Percentiles rank a stretch among this genome's conserved stretches.
Conservation (phyloP, 2,113 vertebrate species). For the Corynorhinus townsendii region DNA sequence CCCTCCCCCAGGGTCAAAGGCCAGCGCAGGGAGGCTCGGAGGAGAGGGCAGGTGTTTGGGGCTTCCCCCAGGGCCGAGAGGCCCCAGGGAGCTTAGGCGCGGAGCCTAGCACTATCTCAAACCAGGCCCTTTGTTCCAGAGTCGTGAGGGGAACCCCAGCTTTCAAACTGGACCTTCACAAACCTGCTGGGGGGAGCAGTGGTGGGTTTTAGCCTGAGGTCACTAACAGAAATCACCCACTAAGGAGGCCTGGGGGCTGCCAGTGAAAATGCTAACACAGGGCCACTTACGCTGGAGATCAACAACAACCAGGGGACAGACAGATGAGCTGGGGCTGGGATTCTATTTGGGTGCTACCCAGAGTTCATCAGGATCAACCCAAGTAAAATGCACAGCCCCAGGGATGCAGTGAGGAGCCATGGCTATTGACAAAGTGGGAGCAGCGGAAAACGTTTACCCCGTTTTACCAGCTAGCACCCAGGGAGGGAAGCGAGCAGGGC, state of each 20-base stretch:
- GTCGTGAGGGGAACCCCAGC: not conserved
- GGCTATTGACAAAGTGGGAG: not conserved
- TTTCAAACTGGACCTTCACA: not conserved
- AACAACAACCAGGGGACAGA: not conserved
- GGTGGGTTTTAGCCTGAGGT: not conserved
- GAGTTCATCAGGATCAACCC: not conserved
- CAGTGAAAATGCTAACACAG: not conserved
- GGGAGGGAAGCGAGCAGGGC: no score
- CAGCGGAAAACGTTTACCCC: accelerated
- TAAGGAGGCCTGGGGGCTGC: not conserved
- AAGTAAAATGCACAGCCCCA: not conserved
- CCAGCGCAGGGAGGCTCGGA: not conserved
- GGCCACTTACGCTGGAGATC: not conserved
- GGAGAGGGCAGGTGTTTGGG: no score
- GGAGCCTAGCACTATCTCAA: not conserved
- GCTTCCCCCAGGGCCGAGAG: accelerated
- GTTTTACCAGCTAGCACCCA: not conserved
- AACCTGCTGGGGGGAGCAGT: not conserved
- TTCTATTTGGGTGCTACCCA: not conserved
- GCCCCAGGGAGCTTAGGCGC: not conserved
- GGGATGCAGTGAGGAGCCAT: accelerated
- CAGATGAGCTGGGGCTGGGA: not conserved
- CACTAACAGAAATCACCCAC: not conserved
- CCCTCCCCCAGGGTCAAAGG: not conserved
- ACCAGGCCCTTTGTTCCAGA: not conserved